Percentiles rank a stretch among this genome's conserved stretches.
These are phyloP conservation scores for Naja naja DNA, from an alignment of 2,113 vertebrate species.

Conservation along the genomic window DNA sequence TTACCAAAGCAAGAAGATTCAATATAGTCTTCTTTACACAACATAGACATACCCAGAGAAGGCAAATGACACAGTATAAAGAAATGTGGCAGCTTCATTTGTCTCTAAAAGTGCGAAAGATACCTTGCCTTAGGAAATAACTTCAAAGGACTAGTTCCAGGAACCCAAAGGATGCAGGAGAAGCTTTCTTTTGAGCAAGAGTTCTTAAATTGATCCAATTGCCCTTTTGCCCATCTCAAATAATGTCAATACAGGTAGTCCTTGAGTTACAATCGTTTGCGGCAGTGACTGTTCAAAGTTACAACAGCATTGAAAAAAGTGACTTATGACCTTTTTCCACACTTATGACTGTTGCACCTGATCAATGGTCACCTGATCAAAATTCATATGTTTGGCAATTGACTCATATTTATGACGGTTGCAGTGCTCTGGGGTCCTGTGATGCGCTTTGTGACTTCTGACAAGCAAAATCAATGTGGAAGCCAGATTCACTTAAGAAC, in stretches of 20 bases:
- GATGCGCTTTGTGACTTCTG: not conserved
- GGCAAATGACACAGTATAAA: not conserved
- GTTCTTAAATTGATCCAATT: not conserved
- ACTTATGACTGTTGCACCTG: not conserved
- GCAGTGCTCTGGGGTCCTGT: too few relatives aligned
- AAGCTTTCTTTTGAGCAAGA: not conserved
- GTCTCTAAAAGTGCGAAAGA: not conserved
- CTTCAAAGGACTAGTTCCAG: not conserved
- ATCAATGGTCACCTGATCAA: not conserved
- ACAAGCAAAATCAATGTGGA: not conserved
- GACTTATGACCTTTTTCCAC: not conserved
- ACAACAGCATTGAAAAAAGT: not conserved
- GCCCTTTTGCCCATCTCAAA: not conserved
- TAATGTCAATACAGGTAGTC: not conserved
- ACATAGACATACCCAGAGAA: not conserved
- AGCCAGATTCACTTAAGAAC: not conserved
- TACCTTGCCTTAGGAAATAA: not conserved
- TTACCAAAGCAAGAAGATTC: not conserved
- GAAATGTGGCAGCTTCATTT: not conserved
- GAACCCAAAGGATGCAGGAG: not conserved
- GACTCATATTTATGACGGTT: not conserved
- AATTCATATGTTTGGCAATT: not conserved
- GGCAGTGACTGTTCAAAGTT: not conserved
- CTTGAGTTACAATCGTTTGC: not conserved
- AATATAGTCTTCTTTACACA: not conserved